Conservation (phyloP, 2,797 vertebrate genomes). For the Gallirallus australis region DNA sequence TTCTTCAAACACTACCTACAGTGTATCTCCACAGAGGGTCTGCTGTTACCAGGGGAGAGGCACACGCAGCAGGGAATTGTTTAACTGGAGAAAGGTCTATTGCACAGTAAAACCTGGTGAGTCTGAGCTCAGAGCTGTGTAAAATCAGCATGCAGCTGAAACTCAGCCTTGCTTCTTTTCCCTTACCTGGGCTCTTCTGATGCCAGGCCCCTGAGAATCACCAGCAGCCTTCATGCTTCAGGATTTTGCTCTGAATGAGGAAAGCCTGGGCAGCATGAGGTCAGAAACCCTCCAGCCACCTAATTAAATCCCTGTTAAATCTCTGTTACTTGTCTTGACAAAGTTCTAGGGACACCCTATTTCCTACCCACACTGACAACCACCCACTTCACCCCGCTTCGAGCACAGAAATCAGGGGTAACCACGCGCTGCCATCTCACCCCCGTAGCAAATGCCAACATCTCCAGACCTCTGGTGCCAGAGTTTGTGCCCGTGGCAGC, state of each 20-base stretch:
- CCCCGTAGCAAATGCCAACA: rapidly evolving
- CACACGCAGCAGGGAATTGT: background rate
- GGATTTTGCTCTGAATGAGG: background rate
- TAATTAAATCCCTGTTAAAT: background rate
- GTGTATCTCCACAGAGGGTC: background rate
- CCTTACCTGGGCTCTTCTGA: background rate
- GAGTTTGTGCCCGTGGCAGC: too few species aligned
- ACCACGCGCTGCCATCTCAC: background rate
- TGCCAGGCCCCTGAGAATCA: background rate
- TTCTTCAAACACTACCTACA: background rate
- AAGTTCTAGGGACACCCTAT: too few species aligned
- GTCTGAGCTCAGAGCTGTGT: background rate
- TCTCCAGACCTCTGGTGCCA: background rate
- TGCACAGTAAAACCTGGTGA: background rate
- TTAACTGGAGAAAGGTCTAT: background rate
- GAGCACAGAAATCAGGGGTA: background rate
- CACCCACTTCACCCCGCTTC: too few species aligned
- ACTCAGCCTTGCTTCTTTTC: background rate
- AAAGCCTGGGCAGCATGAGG: background rate
- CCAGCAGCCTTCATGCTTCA: background rate
- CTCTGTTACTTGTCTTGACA: too few species aligned
- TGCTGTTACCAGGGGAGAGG: background rate
- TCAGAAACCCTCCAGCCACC: background rate
- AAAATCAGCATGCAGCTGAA: background rate
- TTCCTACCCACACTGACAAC: background rate